These are phyloP conservation scores for Antheraea assamensis DNA, from an alignment of 2,888 invertebrate genomes.

Conservation along the genomic window DNA sequence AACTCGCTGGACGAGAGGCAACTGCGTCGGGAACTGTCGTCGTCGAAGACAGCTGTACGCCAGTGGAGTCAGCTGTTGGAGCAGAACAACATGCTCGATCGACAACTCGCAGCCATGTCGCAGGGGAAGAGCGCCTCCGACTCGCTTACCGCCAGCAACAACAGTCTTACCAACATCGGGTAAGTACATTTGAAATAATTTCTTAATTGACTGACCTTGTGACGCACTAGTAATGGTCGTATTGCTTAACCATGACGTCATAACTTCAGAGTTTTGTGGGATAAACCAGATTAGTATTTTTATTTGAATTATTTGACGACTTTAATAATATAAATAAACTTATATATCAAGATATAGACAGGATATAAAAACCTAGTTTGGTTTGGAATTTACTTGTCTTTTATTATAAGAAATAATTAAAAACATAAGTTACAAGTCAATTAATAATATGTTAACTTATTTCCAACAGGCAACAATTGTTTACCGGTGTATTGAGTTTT, in stretches of 20 bases:
- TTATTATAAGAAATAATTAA: no score
- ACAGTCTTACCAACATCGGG: conserved; percentile 75
- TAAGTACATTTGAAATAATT: conserved; percentile 46
- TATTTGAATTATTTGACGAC: background rate
- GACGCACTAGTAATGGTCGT: background rate
- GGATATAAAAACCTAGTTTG: no score
- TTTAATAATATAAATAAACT: background rate
- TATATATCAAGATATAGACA: no score
- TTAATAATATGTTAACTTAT: no score
- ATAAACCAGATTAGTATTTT: background rate
- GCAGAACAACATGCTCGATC: conserved; percentile 72
- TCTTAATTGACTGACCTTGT: conserved; percentile 1
- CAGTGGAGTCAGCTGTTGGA: conserved; percentile 78
- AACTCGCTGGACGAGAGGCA: conserved; percentile 78
- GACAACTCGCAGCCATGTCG: conserved; percentile 73
- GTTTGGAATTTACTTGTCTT: no score
- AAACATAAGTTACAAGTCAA: no score
- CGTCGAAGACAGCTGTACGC: conserved; percentile 69
- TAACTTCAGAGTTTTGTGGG: background rate
- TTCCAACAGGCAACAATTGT: no score
- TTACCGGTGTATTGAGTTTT: background rate
- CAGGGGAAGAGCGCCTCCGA: conserved; percentile 70
- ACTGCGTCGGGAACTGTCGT: conserved; percentile 71
- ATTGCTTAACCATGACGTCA: background rate
- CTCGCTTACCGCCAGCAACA: conserved; percentile 76